Percentiles rank a stretch among this genome's conserved stretches.
These are phyloP conservation scores for Stenichneumon culpator DNA, from an alignment of 2,888 invertebrate genomes.

Conservation along the genomic window DNA sequence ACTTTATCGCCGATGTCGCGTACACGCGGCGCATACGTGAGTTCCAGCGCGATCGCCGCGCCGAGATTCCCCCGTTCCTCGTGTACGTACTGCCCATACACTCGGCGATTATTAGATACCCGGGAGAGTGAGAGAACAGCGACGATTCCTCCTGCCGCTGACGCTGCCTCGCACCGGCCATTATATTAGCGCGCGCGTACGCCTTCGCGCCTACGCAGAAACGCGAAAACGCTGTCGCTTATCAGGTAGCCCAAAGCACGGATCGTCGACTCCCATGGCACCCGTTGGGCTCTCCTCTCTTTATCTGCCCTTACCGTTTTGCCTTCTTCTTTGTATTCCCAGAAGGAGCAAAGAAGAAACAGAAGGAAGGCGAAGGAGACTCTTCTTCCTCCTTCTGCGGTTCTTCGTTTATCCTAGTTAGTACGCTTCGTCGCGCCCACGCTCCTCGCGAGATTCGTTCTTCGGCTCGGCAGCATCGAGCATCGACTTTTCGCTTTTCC, in stretches of 20 bases:
- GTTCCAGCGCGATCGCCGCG: conserved; percentile 7
- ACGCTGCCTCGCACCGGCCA: conserved; percentile 51
- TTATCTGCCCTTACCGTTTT: conserved; percentile 34
- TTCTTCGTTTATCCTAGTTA: conserved; percentile 38
- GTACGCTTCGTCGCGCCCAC: conserved; percentile 52
- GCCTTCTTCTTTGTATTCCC: conserved; percentile 4
- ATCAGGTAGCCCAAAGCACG: conserved; percentile 70
- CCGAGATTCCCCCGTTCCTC: conserved; percentile 32
- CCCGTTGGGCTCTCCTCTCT: conserved; percentile 40
- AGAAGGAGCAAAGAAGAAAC: too few species aligned
- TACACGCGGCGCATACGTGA: conserved; percentile 15
- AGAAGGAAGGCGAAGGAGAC: too few species aligned
- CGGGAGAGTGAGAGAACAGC: conserved; percentile 17
- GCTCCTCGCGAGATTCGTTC: conserved; percentile 49
- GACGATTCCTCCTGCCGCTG: conserved; percentile 27
- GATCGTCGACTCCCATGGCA: conserved; percentile 49
- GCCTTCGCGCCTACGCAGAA: conserved; percentile 66
- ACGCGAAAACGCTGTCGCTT: conserved; percentile 67
- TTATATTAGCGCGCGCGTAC: conserved; percentile 54
- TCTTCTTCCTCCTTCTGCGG: conserved; percentile 28
- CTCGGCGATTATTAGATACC: conserved; percentile 32
- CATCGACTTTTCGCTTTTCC: conserved; percentile 37
- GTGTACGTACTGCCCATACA: conserved; percentile 17
- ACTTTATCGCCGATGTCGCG: conserved; percentile 61
- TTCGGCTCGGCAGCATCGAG: conserved; percentile 34